Base-by-base conservation (phyloP, 92 coral and sea anemone species). In the Palythoa heliodiscus region DNA sequence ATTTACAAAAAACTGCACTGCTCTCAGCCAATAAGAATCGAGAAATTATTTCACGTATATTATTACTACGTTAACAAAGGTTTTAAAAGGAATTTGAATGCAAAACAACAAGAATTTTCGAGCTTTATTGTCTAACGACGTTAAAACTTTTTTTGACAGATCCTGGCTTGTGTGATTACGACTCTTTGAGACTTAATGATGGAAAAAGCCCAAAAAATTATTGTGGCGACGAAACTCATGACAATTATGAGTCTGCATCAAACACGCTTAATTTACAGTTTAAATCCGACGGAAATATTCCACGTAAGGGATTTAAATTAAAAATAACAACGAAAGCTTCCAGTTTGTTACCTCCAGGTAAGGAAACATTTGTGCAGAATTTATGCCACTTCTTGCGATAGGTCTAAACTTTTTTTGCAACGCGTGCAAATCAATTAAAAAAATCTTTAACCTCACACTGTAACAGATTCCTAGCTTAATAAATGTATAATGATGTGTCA, bases 271-370 rank as follows among this genome's bases (percentile, higher is more conserved):
- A 17, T n/a, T 68, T 80, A 20, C 60, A 23, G 7, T 80, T 80
- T 47, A 80, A 64, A 48, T 66, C 84, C n/a, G 72, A 80, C 40
- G 19, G 16, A 5, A 20, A 17, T 23, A 13, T 4, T 29, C 14
- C 22, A 20, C 9, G 1, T 17, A 1, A 5, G 14, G 84, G 84
- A 3, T 80, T 80, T 57, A 48, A 48, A 24, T 37, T 80, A 17
- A 66, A 64, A 43, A 43, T 80, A 80, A 80, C 84, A 64, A 80
- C 73, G 38, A 66, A 80, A 66, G 24, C 60, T 0, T 80, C 83
- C n/a, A 61, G 43, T 35, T 24, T 16, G 14, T 5, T 43, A 13
- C 84, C 84, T 4, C 84, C 84, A 47, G 73, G 84, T 80, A 43
- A 66, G 84, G 3, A n/a, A 7, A 43, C 9, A 43, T 1, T 29